These are phyloP conservation scores for Nipponia nippon DNA, from an alignment of 2,113 vertebrate genomes.

Conservation along the genomic window DNA sequence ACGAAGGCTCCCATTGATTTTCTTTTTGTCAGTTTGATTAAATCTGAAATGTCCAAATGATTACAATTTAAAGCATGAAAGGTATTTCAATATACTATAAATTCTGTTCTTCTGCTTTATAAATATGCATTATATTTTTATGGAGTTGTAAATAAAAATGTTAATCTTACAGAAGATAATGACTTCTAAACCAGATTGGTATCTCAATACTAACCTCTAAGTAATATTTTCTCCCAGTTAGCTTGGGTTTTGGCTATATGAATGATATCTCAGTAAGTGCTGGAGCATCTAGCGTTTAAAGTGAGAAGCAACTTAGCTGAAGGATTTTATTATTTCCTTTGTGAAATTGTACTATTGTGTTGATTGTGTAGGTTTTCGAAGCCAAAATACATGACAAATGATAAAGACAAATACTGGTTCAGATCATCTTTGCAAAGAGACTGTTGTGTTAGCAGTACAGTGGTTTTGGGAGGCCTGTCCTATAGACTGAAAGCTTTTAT, in stretches of 20 bases:
- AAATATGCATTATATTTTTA: background rate
- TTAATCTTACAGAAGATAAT: background rate
- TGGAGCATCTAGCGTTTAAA: background rate
- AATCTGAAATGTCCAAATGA: background rate
- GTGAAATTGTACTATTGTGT: background rate
- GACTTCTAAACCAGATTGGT: slow-evolving; percentile 8
- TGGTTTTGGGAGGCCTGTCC: background rate
- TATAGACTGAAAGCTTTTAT: background rate
- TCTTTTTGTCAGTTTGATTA: background rate
- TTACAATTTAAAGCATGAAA: background rate
- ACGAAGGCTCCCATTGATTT: background rate
- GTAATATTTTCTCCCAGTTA: slow-evolving; percentile 18
- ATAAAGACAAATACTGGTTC: background rate
- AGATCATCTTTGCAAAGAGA: background rate
- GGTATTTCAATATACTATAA: background rate
- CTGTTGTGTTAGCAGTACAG: background rate
- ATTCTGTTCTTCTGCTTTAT: background rate
- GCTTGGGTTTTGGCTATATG: background rate
- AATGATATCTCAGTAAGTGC: background rate
- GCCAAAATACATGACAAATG: background rate
- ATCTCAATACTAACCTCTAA: background rate
- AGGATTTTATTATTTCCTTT: background rate
- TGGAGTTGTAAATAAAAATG: background rate
- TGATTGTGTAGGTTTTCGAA: background rate
- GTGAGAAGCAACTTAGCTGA: background rate